These are phyloP conservation scores for Andrena fulva DNA, from an alignment of 2,888 invertebrate species.

Conservation along the genomic window DNA sequence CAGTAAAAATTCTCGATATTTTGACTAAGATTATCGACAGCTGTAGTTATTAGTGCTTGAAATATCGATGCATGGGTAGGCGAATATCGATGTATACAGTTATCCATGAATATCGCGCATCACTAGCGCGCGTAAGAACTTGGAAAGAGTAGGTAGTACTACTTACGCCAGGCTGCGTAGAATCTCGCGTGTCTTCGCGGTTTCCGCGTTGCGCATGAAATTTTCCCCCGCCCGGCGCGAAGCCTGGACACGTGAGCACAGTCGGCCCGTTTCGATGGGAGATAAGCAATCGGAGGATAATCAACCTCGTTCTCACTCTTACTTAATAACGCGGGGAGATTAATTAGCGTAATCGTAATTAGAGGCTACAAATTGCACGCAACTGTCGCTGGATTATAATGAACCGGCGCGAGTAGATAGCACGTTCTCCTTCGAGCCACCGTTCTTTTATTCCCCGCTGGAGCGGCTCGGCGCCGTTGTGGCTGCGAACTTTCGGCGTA, in stretches of 20 bases:
- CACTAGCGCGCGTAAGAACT: no score
- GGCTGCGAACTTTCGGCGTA: not conserved
- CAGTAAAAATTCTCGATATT: no score
- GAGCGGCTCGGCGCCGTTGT: no score
- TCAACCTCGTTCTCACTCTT: conserved; percentile 23
- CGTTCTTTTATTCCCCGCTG: no score
- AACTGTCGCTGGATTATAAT: conserved; percentile 22
- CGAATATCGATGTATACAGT: no score
- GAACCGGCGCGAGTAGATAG: not conserved
- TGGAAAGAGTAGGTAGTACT: not conserved
- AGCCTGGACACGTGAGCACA: not conserved
- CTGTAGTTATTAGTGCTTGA: no score
- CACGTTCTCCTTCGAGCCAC: conserved; percentile 12
- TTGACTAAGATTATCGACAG: no score
- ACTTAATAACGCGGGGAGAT: conserved; percentile 26
- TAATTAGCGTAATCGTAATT: conserved; percentile 33
- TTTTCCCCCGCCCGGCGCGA: not conserved
- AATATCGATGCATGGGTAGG: no score
- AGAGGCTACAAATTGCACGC: conserved; percentile 20
- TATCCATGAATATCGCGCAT: no score
- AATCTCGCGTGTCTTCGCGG: not conserved
- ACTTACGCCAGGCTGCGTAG: not conserved
- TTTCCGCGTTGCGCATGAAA: conserved; percentile 22
- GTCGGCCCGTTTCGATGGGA: not conserved
- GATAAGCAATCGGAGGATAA: conserved; percentile 31